These are phyloP conservation scores for Capreolus pygargus DNA, from an alignment of 2,113 vertebrate species.

Conservation along the genomic window DNA sequence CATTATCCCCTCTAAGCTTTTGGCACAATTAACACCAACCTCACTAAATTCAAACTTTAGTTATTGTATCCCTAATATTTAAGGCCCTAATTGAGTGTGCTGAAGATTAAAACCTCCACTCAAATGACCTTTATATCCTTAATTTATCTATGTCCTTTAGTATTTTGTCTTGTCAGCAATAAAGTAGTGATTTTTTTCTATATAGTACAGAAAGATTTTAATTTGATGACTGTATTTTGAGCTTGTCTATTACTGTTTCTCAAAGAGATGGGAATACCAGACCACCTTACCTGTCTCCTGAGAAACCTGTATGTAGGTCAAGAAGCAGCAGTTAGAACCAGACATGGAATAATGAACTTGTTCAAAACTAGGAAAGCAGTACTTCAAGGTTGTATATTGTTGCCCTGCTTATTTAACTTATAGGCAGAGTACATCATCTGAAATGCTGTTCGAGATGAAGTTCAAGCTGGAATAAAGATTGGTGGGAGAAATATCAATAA, in stretches of 20 bases:
- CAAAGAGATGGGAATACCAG: not conserved
- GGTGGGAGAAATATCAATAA: not conserved
- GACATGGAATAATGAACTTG: not conserved
- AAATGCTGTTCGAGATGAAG: not conserved
- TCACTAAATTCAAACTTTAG: not conserved
- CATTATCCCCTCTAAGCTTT: not conserved
- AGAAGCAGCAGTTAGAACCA: too few relatives aligned
- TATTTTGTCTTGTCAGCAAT: not conserved
- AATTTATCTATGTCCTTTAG: not conserved
- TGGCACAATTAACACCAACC: not conserved
- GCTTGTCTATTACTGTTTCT: not conserved
- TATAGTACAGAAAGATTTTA: not conserved
- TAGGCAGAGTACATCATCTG: not conserved
- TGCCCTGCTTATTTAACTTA: not conserved
- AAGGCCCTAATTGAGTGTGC: not conserved
- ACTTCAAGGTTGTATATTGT: not conserved
- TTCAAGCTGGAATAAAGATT: not conserved
- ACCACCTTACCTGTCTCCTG: not conserved
- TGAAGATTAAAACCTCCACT: not conserved
- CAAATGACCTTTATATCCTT: not conserved
- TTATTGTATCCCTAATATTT: not conserved
- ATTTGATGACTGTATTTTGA: not conserved
- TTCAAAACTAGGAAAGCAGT: not conserved
- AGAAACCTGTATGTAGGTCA: not conserved
- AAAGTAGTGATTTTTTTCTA: not conserved